phyloP scores from a whole-genome alignment of 2,113 vertebrate genomes.

The Spilogale gracilis region DNA sequence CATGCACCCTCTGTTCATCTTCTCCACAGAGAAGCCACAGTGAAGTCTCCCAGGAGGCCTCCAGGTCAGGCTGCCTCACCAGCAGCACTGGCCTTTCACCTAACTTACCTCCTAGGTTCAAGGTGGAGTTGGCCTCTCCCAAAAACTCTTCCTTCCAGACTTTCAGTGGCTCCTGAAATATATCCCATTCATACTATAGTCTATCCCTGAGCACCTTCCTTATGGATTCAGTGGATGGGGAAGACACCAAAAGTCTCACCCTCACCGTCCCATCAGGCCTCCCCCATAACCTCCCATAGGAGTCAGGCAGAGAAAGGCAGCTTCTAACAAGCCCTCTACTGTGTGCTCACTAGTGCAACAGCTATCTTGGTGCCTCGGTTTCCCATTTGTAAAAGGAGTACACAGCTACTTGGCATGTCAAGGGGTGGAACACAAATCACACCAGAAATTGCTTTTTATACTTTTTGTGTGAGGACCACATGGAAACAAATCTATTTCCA shows the following conservation, averaged over 20 bases:
- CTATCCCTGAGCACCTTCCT: background rate
- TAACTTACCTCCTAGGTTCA: constrained; percentile 86
- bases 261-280: background rate
- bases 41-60: constrained; percentile 90
- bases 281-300: background rate
- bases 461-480: constrained; percentile 75
- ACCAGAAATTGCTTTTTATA: constrained; percentile 70
- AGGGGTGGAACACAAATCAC: background rate
- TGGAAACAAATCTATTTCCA: background rate
- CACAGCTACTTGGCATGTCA: background rate
- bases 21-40: constrained; percentile 60
- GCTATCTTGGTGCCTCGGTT: constrained; percentile 28
- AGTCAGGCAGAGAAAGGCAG: background rate
- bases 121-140: constrained; percentile 43
- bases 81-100: background rate
- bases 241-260: background rate
- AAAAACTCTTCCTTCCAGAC: background rate
- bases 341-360: background rate
- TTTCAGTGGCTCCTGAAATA: background rate
- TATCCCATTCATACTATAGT: background rate
- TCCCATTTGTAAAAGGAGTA: constrained; percentile 38
- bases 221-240: background rate
- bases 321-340: background rate
- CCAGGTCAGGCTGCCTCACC: accelerated
- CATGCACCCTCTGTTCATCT: too few species aligned